Evolutionary conservation across 2,888 invertebrate genomes (phyloP), one percentile per base, ranked within the genome.

Genomic region (Schrankia costaestrigalis): DNA sequence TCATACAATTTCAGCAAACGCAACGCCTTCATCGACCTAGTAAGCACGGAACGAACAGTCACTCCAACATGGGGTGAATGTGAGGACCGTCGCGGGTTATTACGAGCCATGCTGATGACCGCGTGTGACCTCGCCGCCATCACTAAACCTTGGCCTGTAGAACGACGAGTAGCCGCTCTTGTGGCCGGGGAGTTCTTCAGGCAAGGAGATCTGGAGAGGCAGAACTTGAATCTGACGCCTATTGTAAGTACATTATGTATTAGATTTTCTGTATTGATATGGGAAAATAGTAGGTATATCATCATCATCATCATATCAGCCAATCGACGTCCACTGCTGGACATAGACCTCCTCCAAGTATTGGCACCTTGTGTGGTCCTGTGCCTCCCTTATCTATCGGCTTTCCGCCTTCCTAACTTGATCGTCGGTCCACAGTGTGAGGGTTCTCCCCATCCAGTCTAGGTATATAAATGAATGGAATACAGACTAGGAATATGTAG

Each of bases 51-150:
- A 28, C 64, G 79, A 1, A 46, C 44, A 2, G 78, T 71, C 30
- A 56, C 69, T 0, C 50, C 89, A 2, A 89, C 90, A 36, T 87
- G 90, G 83, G 96, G 95, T 91, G 90, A 89, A 38, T 89, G 90
- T 51, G 93, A 93, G 41, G 93, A 94, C 48, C 92, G 95, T 49
- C 91, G 96, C 32, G 95, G 95, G 31, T 84, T 97, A 37, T 84
- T 96, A 31, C 91, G 97, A 14, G 96, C 95, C 7, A 97, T 97
- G 97, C 89, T 96, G 73, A 97, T 97, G 97, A 97, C 97, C 13
- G 96, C 96, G 21, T 97, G 97, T 80, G 97, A 97, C 90, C 89
- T 97, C 53, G 96, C 97, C 34, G 97, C 97, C 48, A 97, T 97
- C 65, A 96, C 96, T 31, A 97, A 97, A 75, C 97, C 97, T 0